Conservation (phyloP, 2,797 vertebrate genomes). For the Gallinago nigripennis region DNA sequence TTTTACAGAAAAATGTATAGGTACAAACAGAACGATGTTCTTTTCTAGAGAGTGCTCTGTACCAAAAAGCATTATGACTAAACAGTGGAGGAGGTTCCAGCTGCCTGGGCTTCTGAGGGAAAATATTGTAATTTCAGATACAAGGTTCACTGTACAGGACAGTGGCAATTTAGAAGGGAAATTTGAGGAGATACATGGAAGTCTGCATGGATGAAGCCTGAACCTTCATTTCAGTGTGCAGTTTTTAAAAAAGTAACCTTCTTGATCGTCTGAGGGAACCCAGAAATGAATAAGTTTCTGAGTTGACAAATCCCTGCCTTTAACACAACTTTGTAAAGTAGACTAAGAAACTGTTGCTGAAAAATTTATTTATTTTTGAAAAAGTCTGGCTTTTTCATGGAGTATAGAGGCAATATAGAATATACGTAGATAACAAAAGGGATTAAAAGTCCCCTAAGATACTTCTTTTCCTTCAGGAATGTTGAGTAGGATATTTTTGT, state of each 20-base stretch:
- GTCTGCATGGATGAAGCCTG: not conserved
- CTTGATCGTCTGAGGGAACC: not conserved
- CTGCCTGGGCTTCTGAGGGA: not conserved
- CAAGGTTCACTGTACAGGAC: not conserved
- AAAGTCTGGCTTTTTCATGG: not conserved
- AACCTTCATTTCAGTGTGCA: not conserved
- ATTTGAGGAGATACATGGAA: not conserved
- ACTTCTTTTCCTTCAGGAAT: not conserved
- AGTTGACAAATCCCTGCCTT: not conserved
- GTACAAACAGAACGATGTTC: not conserved
- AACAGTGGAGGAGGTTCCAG: not conserved
- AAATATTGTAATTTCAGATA: not conserved
- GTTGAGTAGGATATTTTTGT: not conserved
- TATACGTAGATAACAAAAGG: not conserved
- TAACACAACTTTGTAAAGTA: not conserved
- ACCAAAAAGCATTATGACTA: not conserved
- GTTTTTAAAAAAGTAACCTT: not conserved
- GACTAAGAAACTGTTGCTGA: not conserved
- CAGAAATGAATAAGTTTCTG: not conserved
- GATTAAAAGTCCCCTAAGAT: not conserved
- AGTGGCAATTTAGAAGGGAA: not conserved
- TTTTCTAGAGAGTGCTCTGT: not conserved
- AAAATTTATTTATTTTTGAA: not conserved
- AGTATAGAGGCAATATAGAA: not conserved
- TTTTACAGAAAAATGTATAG: not conserved